phyloP scores from a whole-genome alignment of 2,113 vertebrate genomes.

The Brachyistius frenatus region DNA sequence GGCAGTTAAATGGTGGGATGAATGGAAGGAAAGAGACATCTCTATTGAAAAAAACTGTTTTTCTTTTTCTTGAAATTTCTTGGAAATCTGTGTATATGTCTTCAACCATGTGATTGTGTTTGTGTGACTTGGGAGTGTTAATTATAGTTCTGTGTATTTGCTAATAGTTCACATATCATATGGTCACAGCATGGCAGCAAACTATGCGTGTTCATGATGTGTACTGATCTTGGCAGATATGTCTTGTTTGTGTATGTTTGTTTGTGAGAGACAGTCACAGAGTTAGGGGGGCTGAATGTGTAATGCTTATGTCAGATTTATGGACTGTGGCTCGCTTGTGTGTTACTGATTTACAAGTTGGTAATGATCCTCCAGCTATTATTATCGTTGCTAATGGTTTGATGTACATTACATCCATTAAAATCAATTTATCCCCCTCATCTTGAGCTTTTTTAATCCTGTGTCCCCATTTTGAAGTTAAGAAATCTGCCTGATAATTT shows the following conservation, averaged over 20 bases:
- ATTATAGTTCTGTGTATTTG: not conserved
- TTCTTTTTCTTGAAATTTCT: too few relatives aligned
- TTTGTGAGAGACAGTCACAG: not conserved
- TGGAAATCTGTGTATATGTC: not conserved
- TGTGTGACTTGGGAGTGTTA: not conserved
- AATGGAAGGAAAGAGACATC: not conserved
- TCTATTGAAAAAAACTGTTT: not conserved
- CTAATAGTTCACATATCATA: conserved; percentile 13
- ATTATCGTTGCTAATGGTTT: not conserved
- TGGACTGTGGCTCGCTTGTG: not conserved
- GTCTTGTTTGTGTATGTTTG: conserved; percentile 18
- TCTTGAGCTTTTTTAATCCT: not conserved
- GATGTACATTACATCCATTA: not conserved
- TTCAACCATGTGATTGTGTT: not conserved
- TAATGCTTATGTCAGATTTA: not conserved
- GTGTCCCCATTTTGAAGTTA: conserved; percentile 1
- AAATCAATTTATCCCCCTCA: conserved; percentile 9
- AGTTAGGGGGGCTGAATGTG: not conserved
- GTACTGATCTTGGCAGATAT: conserved; percentile 15
- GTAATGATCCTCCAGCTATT: conserved; percentile 8
- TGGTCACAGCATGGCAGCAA: conserved; percentile 30
- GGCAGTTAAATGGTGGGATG: not conserved
- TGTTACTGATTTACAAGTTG: not conserved
- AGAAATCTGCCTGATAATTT: not conserved
- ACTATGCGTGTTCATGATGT: not conserved